Base-by-base conservation (phyloP, 2,888 invertebrate species). In the Scaptomyza flava region DNA sequence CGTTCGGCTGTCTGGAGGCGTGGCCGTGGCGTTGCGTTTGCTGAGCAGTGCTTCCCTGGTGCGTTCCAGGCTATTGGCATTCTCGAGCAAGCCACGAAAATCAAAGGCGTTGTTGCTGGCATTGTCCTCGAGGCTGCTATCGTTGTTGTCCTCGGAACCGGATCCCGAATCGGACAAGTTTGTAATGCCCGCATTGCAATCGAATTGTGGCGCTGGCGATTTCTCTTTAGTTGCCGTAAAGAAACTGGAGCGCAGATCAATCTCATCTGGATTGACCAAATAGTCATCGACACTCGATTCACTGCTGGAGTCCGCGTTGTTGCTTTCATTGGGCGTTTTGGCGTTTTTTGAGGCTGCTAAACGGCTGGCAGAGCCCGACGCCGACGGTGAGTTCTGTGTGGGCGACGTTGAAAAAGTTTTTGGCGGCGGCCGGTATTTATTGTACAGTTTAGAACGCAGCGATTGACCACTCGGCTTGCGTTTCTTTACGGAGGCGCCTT, bases 41-140 rank as follows among this genome's bases (percentile, higher is more conserved):
- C 72, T 84, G 3, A 90, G 70, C 36, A 75, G 43, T 45, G 78
- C 92, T 60, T 93, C 93, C 89, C 94, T 94, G 9, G 94, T 93
- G 83, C 94, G 93, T 88, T 95, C 95, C 66, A 95, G 89, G 90
- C 93, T 93, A 50, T 92, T 93, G 71, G 94, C 93, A 79, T 94
- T 94, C 68, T 94, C 92, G 85, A 94, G 93, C 12, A 95, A 91
- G 77, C 94, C 93, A 93, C 87, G 84, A 76, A 91, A 89, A 60
- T 90, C 90, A 48, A 90, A 91, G 17, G 77, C 79, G 23, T 86
- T 72, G 41, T 33, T 56, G 58, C 38, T 41, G 14, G 77, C 75
- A 47, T 81, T 81, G 8, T 87, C 85, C 17, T 85, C 84, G 38
- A 81, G 68, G 53, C 88, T 85, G 17, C 86, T 75, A n/a, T 87